phyloP scores from a whole-genome alignment of 37 sponge, comb jelly and placozoan genomes.

The Chondrosia reniformis region DNA sequence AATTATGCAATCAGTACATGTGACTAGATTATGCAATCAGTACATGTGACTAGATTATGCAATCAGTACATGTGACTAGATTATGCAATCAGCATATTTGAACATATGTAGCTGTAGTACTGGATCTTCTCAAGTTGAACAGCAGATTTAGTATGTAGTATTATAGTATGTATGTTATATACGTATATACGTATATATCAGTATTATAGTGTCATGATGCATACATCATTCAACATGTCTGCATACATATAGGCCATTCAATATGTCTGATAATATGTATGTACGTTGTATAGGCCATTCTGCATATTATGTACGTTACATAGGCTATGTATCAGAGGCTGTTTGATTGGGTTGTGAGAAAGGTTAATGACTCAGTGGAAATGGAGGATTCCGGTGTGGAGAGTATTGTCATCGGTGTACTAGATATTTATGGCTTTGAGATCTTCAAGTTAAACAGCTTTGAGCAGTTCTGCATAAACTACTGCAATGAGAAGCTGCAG shows the following conservation, averaged over 20 bases:
- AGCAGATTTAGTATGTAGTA: no score
- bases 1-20: no score
- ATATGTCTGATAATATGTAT: not conserved
- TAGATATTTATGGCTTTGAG: slow-evolving; percentile 80
- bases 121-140: no score
- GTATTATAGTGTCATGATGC: not conserved
- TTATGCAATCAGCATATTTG: no score
- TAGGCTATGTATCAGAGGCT: slow-evolving; percentile 62
- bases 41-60: no score
- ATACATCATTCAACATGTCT: slow-evolving; percentile 4
- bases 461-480: slow-evolving; percentile 99
- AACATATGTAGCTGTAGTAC: no score
- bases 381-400: slow-evolving; percentile 5
- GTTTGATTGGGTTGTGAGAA: slow-evolving; percentile 50
- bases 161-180: no score
- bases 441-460: slow-evolving; percentile 75
- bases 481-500: slow-evolving; percentile 99
- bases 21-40: no score
- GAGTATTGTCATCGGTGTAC: slow-evolving; percentile 54
- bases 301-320: not conserved
- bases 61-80: no score
- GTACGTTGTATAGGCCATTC: not conserved
- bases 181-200: not conserved
- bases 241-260: not conserved
- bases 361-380: slow-evolving; percentile 43